phyloP scores from a whole-genome alignment of 2,797 vertebrate species.

The Odontamblyopus lacepedii region DNA sequence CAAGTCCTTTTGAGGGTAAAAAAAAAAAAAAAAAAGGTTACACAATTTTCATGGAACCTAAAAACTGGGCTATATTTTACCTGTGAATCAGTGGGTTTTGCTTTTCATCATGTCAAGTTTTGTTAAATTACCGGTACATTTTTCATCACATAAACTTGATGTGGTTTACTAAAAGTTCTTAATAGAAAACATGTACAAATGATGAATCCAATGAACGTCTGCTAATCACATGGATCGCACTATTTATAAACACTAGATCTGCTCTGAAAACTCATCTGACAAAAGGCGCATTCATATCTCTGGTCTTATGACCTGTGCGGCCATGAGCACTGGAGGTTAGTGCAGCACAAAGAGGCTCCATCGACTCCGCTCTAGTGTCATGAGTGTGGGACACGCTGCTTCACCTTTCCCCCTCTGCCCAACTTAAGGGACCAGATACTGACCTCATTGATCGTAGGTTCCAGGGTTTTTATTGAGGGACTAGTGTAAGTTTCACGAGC shows the following conservation, averaged over 20 bases:
- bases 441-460: conserved; percentile 64
- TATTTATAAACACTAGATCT: conserved; percentile 19
- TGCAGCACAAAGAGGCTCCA: conserved; percentile 25
- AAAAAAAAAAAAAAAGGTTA: neutral
- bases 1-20: too few relatives aligned
- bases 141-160: too few relatives aligned
- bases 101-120: too few relatives aligned
- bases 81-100: too few relatives aligned
- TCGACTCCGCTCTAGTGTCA: conserved; percentile 54
- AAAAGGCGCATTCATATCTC: conserved; percentile 65
- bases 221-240: conserved; percentile 25
- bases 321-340: conserved; percentile 38
- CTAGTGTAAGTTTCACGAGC: conserved; percentile 56
- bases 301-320: conserved; percentile 65
- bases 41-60: neutral
- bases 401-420: conserved; percentile 38
- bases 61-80: too few relatives aligned
- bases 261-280: conserved; percentile 54
- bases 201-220: conserved; percentile 26
- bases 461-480: conserved; percentile 50
- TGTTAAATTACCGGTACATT: too few relatives aligned
- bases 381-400: conserved; percentile 56
- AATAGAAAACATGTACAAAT: too few relatives aligned
- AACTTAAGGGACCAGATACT: conserved; percentile 59
- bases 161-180: too few relatives aligned